Evolutionary conservation across 2,888 invertebrate species (phyloP), one percentile per base, ranked within the genome.

Genomic region (Drosophila cracens): DNA sequence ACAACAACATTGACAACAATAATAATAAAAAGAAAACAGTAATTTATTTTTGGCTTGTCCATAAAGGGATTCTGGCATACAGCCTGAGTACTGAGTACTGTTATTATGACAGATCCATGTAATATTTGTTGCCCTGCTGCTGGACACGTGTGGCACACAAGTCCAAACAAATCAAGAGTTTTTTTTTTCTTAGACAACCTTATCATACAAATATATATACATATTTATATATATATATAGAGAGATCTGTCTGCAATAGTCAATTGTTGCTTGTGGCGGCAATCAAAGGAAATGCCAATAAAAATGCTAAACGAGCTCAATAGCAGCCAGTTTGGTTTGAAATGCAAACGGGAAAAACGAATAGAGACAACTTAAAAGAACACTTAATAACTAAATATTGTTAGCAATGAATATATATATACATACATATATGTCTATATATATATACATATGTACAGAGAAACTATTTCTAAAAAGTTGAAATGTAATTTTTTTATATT

Each of bases 301-400:
- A 82, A 79, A 79, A 46, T 43, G 63, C 79, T 80, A 80, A 80
- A 83, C 83, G 77, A 83, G 72, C 79, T 83, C 72, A 83, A 80
- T 83, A 71, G 36, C 57, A 71, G 62, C 64, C 54, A 25, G 54
- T 54, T 67, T 48, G 56, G 66, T 33, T 65, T 40, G 40, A 57
- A 60, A 34, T 69, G 51, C 34, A 48, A 53, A 29, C 40, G 52
- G n/a, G 10, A 16, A 38, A 38, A 62, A 8, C 11, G 25, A 31
- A 57, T 4, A 16, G 46, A 11, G n/a, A n/a, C 38, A 53, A 29
- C 29, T 46, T 25, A 53, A 13, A 31, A 46, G 43, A 67, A 54
- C 53, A 43, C 46, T 31, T 43, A 21, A 54, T 25, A 48, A 38
- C 48, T 64, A 25, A n/a, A 31, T 48, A 38, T n/a, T 67, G 36